Base-by-base conservation (phyloP, 1,140 invertebrate species). In the Scaptomyza pallida region DNA sequence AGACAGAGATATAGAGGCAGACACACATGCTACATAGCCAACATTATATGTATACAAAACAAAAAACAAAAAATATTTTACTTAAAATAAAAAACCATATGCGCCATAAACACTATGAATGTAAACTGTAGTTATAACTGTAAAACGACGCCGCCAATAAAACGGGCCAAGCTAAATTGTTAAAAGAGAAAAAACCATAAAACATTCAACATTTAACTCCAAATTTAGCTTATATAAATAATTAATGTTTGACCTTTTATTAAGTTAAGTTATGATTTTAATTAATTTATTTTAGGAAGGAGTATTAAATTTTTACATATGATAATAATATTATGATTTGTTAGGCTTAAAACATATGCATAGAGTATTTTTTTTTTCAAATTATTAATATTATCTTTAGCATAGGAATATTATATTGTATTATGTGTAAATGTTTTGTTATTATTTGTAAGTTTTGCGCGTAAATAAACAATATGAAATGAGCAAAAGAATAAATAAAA, bases 391-490 rank as follows among this genome's bases (percentile, higher is more conserved):
- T 41, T 71, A 74, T 33, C 54, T 68, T 68, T 72, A 81, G 59
- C 43, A 33, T 56, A 26, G 12, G n/a, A 37, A 12, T 37, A 45
- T 26, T 37, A 45, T 26, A 64, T 48, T 60, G 15, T 44, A 35
- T 65, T 61, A 57, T 64, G 69, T 64, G 64, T n/a, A 47, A 78
- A 59, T 83, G 67, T 83, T 89, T 73, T 85, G 86, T 85, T 89
- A 85, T 89, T 89, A 79, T 85, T 89, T 85, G 50, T 89, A 89
- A 81, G 86, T 67, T 68, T 51, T 60, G 41, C 63, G 67, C 55
- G 47, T 41, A 70, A 61, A 59, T 44, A 52, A 41, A 52, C 33
- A 48, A 26, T 6, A 35, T 72, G 65, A 60, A 76, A 70, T 67
- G 62, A 70, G 71, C 72, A 80, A 64, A 57, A 60, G 55, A 55